Base-by-base conservation (phyloP, 2,888 invertebrate genomes). In the Neria commutata region DNA sequence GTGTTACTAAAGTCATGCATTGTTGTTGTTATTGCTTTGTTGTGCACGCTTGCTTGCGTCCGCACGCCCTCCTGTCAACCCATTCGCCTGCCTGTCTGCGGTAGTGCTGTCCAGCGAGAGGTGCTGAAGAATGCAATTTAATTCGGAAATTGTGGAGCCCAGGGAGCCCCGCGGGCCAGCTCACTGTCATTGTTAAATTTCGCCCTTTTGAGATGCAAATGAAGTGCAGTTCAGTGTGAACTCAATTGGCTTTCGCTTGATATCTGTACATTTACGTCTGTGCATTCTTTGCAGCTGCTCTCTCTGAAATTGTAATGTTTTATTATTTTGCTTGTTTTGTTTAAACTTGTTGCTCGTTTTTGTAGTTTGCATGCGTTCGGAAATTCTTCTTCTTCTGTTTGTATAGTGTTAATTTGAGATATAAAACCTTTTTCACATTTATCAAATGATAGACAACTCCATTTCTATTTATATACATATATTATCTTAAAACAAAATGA, bases 321-420 rank as follows among this genome's bases (percentile, higher is more conserved):
- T 37, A 8, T 14, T 6, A n/a, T 4, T 37, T 37, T 14, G 37
- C 6, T 37, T 37, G 4, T n/a, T n/a, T 14, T 37, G 4, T 4
- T 11, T 11, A 8, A n/a, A 4, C 6, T 6, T n/a, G 4, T 37
- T 37, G 37, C 37, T n/a, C 37, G 4, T 37, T 37, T n/a, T 37
- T 37, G 6, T 42, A 4, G 42, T 42, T 17, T 42, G 42, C 37
- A 37, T 37, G 14, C 29, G 29, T 29, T 29, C 29, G 8, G n/a
- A n/a, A 17, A 34, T 3, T 46, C 53, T 8, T 54, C 60, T 1
- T 62, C 64, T 2, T 60, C 62, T 8, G 37, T 37, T 37, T 37
- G 37, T n/a, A 14, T 37, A 14, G 37, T n/a, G 4, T 37, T 42
- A 6, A 29, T 29, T 29, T n/a, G n/a, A n/a, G n/a, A n/a, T n/a